phyloP scores from a whole-genome alignment of 2,797 vertebrate genomes.

The Pseudocheirus occidentalis region DNA sequence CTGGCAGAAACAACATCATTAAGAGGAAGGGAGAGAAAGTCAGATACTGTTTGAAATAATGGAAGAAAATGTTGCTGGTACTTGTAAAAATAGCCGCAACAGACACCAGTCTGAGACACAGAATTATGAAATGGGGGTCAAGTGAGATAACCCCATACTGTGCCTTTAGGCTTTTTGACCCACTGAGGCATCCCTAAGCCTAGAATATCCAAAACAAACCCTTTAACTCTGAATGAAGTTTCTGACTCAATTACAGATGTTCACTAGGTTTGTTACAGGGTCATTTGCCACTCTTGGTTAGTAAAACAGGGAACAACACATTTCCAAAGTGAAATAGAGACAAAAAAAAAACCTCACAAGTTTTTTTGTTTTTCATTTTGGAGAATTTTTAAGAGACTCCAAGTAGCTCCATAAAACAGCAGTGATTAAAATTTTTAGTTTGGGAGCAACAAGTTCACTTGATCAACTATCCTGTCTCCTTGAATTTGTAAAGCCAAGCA shows the following conservation, averaged over 20 bases:
- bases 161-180: not conserved
- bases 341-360: not conserved
- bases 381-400: not conserved
- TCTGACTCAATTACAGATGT: not conserved
- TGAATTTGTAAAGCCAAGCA: no score
- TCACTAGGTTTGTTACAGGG: not conserved
- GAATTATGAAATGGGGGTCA: not conserved
- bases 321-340: not conserved
- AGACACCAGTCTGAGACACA: not conserved
- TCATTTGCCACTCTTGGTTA: not conserved
- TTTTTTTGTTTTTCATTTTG: not conserved
- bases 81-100: constrained; percentile 34
- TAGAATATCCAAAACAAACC: not conserved
- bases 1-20: constrained; percentile 22
- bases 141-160: not conserved
- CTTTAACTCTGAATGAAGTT: not conserved
- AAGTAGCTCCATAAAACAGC: not conserved
- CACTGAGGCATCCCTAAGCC: not conserved
- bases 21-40: constrained; percentile 50
- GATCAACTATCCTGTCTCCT: not conserved
- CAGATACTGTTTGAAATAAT: constrained; percentile 43
- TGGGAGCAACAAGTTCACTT: not conserved
- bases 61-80: constrained; percentile 46
- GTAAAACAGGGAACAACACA: not conserved
- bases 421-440: not conserved